Conservation (phyloP, 2,113 vertebrate genomes). For the Penelope pileata region DNA sequence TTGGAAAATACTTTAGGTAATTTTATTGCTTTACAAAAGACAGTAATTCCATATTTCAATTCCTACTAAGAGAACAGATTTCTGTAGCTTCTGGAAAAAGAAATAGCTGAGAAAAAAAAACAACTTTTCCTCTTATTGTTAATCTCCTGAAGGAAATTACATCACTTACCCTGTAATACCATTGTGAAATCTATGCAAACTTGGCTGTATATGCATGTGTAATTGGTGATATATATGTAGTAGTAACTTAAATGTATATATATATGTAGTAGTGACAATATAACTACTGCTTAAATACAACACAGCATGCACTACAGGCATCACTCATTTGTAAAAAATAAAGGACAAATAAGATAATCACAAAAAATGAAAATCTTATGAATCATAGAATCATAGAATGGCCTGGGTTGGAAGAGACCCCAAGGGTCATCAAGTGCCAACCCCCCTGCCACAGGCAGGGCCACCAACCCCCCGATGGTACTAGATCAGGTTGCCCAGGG, state of each 20-base stretch:
- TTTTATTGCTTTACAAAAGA: background rate
- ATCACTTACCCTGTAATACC: background rate
- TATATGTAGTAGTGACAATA: no score
- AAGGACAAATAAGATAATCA: background rate
- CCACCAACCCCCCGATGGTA: no score
- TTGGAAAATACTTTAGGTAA: background rate
- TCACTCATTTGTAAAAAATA: background rate
- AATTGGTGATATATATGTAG: no score
- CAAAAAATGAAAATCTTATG: background rate
- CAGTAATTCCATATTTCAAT: background rate
- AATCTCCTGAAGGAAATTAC: background rate
- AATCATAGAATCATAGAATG: no score
- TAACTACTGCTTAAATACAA: background rate
- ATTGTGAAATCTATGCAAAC: background rate
- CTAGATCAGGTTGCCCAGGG: no score
- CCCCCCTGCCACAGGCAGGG: no score
- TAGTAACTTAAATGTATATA: no score
- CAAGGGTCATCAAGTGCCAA: no score
- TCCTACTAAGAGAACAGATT: background rate
- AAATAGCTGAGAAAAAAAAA: background rate
- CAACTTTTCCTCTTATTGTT: background rate
- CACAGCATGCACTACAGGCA: background rate
- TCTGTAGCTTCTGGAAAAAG: background rate
- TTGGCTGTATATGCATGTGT: background rate
- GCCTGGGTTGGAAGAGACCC: no score